Percentiles rank a stretch among this genome's conserved stretches.
These are phyloP conservation scores for Coranthus polyacanthus DNA, from an alignment of 2,797 vertebrate genomes.

Conservation along the genomic window DNA sequence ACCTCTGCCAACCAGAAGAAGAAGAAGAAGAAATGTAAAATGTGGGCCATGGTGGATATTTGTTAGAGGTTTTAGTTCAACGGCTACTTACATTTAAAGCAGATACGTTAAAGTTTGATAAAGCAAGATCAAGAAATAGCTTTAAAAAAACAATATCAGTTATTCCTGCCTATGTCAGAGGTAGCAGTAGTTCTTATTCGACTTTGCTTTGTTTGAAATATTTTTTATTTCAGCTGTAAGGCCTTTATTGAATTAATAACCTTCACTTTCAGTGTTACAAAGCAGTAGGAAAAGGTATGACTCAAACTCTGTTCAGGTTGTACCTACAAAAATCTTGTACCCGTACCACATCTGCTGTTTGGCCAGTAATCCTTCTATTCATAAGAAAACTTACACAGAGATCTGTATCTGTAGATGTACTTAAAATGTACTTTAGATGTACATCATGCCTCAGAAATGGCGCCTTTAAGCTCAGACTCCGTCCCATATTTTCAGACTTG, in stretches of 20 bases:
- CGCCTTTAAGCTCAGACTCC: constrained; percentile 10
- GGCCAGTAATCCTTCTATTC: constrained; percentile 10
- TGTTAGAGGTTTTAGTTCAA: no score
- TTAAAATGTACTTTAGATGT: constrained; percentile 11
- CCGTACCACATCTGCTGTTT: constrained; percentile 25
- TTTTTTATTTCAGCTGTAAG: constrained; percentile 7
- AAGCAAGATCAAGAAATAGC: constrained; percentile 16
- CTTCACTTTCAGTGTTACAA: constrained; percentile 14
- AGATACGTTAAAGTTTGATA: background rate
- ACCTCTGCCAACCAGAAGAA: no score
- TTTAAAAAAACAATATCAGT: constrained; percentile 46
- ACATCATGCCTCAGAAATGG: constrained; percentile 22
- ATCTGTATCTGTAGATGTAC: constrained; percentile 12
- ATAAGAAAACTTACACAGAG: constrained; percentile 17
- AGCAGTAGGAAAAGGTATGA: constrained; percentile 10
- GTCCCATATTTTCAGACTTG: constrained; percentile 26
- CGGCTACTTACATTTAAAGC: no score
- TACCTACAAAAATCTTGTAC: constrained; percentile 6
- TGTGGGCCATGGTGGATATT: no score
- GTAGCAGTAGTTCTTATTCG: constrained; percentile 84
- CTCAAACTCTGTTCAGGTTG: constrained; percentile 10
- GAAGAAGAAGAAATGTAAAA: no score
- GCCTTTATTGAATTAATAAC: constrained; percentile 18
- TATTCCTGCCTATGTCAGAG: constrained; percentile 80
- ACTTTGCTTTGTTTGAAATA: constrained; percentile 64